phyloP scores from a whole-genome alignment of 2,113 vertebrate genomes.

The Ptyas mucosa region DNA sequence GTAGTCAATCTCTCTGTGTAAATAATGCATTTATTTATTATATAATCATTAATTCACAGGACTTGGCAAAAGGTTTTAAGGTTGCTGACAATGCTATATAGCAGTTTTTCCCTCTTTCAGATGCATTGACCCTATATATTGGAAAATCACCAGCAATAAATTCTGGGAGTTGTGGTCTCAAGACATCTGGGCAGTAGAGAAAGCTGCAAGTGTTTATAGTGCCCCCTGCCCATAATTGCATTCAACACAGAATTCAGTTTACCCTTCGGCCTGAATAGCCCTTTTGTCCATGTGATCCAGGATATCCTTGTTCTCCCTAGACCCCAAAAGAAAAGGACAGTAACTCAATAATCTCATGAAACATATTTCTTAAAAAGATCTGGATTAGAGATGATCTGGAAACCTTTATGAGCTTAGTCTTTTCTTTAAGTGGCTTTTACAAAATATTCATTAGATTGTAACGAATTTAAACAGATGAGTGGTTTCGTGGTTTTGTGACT shows the following conservation, averaged over 20 bases:
- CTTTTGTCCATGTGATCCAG: slow-evolving; percentile 68
- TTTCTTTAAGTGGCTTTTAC: not conserved
- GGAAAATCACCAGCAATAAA: not conserved
- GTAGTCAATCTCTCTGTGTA: not conserved
- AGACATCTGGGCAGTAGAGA: not conserved
- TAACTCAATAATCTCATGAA: not conserved
- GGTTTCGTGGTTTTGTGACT: not conserved
- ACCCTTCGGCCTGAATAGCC: slow-evolving; percentile 74
- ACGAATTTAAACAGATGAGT: not conserved
- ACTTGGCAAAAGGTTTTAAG: not conserved
- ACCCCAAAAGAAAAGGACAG: not conserved
- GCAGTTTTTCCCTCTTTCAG: not conserved
- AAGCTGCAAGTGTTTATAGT: not conserved
- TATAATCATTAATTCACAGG: not conserved
- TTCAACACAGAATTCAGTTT: slow-evolving; percentile 24
- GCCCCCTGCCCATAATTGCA: not conserved
- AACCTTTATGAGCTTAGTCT: not conserved
- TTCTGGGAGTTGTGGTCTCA: not conserved
- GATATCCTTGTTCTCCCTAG: slow-evolving; percentile 72
- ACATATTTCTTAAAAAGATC: not conserved
- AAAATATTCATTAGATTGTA: not conserved
- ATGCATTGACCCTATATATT: not conserved
- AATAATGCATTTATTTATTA: not conserved
- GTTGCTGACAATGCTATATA: not conserved
- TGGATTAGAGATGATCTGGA: not conserved